A percentile compares a stretch with the other conserved stretches of the same genome.
Evolutionary conservation across 2,888 invertebrate genomes (phyloP).

Genomic region (Corbicula japonica): DNA sequence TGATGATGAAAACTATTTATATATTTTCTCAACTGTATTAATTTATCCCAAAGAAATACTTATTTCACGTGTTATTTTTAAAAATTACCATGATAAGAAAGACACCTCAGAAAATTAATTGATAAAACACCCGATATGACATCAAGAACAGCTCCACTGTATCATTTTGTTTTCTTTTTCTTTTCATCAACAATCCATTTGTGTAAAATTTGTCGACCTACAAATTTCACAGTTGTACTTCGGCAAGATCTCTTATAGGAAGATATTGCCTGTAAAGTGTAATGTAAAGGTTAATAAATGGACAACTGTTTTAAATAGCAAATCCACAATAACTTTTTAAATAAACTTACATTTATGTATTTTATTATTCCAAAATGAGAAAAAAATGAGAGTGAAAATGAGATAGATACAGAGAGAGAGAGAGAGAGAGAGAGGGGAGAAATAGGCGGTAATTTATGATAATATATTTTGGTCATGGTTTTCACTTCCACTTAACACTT

Average conservation of each 20-base stretch:
- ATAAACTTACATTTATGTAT: too few relatives aligned
- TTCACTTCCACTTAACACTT: too few relatives aligned
- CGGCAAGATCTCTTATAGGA: not conserved
- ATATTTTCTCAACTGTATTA: not conserved
- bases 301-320: too few relatives aligned
- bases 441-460: too few relatives aligned
- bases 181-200: conserved; percentile 33
- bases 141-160: conserved; percentile 34
- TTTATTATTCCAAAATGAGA: too few relatives aligned
- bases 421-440: too few relatives aligned
- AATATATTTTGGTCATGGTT: too few relatives aligned
- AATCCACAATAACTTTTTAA: too few relatives aligned
- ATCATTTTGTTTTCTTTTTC: conserved; percentile 35
- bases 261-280: not conserved
- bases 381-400: too few relatives aligned
- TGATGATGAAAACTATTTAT: not conserved
- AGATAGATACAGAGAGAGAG: too few relatives aligned
- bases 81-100: not conserved
- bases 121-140: conserved; percentile 21
- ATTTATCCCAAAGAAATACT: not conserved
- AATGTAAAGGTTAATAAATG: too few relatives aligned
- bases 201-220: conserved; percentile 27
- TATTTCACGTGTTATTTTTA: not conserved
- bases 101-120: not conserved
- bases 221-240: conserved; percentile 20